These are phyloP conservation scores for Tenthredo amoena DNA, from an alignment of 2,888 invertebrate species.

Conservation along the genomic window DNA sequence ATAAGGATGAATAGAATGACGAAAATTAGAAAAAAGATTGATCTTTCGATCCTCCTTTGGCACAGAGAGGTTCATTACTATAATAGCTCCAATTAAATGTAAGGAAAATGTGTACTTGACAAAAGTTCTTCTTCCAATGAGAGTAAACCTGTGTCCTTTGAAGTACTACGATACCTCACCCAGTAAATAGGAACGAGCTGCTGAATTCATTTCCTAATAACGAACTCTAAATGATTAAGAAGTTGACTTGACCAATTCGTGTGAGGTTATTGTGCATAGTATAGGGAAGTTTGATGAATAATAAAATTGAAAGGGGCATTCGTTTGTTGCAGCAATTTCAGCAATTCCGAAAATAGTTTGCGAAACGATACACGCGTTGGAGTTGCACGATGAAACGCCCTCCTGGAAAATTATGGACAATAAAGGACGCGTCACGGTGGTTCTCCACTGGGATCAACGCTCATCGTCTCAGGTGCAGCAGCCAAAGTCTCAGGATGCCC, in stretches of 20 bases:
- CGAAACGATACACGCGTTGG: conserved; percentile 97
- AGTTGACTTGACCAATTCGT: not conserved
- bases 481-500: conserved; percentile 75
- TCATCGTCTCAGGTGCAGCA: conserved; percentile 82
- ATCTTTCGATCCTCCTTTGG: too few relatives aligned
- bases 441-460: conserved; percentile 97
- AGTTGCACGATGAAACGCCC: conserved; percentile 97
- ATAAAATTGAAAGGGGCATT: conserved; percentile 3
- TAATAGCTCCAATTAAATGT: not conserved
- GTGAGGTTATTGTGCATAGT: not conserved
- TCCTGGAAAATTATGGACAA: conserved; percentile 99
- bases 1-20: not conserved
- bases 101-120: not conserved
- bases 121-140: not conserved
- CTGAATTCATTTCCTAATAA: not conserved
- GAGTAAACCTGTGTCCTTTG: not conserved
- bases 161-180: not conserved
- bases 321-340: conserved; percentile 88
- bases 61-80: not conserved
- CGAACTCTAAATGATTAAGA: not conserved
- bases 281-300: not conserved
- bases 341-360: conserved; percentile 98
- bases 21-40: not conserved
- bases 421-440: conserved; percentile 97
- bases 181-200: not conserved